phyloP scores from a whole-genome alignment of 2,113 vertebrate genomes.

The Emydocephalus ijimae region DNA sequence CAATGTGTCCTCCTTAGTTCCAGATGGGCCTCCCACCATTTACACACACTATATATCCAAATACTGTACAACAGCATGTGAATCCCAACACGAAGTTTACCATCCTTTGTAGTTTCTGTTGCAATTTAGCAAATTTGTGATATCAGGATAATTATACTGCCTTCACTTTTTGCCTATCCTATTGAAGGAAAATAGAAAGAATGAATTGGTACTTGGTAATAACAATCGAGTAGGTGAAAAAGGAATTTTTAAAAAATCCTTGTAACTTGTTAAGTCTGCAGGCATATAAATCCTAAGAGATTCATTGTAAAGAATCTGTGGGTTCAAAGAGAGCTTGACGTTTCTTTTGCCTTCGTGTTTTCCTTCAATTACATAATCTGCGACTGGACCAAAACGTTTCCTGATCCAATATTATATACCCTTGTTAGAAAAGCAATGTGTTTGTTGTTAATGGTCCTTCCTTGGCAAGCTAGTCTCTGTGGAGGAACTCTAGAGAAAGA shows the following conservation, averaged over 20 bases:
- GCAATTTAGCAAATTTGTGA: not conserved
- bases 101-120: not conserved
- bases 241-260: not conserved
- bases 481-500: not conserved
- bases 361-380: not conserved
- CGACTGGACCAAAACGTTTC: not conserved
- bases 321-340: not conserved
- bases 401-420: not conserved
- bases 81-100: not conserved
- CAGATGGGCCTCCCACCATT: not conserved
- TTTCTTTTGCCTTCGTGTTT: not conserved
- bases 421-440: not conserved
- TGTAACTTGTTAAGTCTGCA: not conserved
- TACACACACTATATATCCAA: not conserved
- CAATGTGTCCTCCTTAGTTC: not conserved
- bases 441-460: not conserved
- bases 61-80: not conserved
- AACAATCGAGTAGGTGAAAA: not conserved
- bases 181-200: not conserved
- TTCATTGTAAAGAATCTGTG: not conserved
- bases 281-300: not conserved
- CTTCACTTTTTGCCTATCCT: not conserved
- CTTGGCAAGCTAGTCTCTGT: not conserved
- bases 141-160: not conserved
- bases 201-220: not conserved